Base-by-base conservation (phyloP, 2,888 invertebrate genomes). In the Stenoptilia bipunctidactyla region DNA sequence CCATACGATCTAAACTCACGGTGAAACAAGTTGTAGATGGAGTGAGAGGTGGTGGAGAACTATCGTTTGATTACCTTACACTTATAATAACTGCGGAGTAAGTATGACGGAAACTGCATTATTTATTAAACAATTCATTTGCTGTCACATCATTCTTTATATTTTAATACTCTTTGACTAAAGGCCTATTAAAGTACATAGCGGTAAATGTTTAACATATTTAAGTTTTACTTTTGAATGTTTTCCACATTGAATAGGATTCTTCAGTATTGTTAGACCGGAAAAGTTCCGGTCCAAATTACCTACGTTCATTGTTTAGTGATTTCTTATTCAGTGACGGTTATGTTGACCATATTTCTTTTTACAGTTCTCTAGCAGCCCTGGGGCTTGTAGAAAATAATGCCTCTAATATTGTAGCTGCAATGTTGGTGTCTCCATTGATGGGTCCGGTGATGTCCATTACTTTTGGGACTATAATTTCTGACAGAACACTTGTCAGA, bases 361-460 rank as follows among this genome's bases (percentile, higher is more conserved):
- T 27, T 64, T 62, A 34, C 61, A 94, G 93, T 68, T 89, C 92
- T 42, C 86, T 94, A 43, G 93, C 94, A 40, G 92, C 91, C n/a
- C 73, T 94, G 41, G 94, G 94, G 35, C 73, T 94, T 33, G 88
- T 92, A 15, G 94, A 94, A 67, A 92, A 92, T 72, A 93, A 92
- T 59, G 89, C 93, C 4, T 92, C 94, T 0, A 90, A 92, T 53
- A 90, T 94, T 47, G 89, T 90, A 14, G 91, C 91, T 15, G 91
- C 91, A 15, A 91, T 91, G 91, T 66, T 91, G 53, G 90, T 92
- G 1, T 91, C 91, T 1, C 91, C 91, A 0, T 79, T 92, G 9
- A 91, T 91, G 91, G 93, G 93, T 1, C 94, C 94, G 0, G 93
- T 94, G 10, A 90, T 94, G 89, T 93, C 93, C n/a, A 88, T 92